Conservation (phyloP, 2,113 vertebrate genomes). For the Brachionichthys hirsutus region DNA sequence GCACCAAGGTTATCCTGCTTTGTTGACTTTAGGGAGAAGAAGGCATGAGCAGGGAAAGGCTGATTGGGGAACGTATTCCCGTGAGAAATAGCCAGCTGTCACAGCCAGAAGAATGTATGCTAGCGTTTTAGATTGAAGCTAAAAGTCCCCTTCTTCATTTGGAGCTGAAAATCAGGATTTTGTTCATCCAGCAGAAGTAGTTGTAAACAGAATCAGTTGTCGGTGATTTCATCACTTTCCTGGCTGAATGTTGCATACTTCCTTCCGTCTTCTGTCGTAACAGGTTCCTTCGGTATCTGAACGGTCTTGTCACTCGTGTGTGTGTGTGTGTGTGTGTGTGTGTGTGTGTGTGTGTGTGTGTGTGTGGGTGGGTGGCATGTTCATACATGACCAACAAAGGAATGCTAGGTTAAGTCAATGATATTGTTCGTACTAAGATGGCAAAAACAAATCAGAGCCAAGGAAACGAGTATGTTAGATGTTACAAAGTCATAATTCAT, state of each 20-base stretch:
- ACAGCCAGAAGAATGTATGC: slow-evolving; percentile 8
- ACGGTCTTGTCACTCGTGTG: neutral
- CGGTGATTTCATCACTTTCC: slow-evolving; percentile 26
- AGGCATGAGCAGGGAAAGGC: slow-evolving; percentile 24
- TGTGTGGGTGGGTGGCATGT: too few species aligned
- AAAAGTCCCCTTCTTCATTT: slow-evolving; percentile 17
- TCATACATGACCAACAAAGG: too few species aligned
- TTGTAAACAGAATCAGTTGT: neutral
- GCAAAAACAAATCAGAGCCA: too few species aligned
- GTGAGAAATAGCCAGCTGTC: slow-evolving; percentile 45
- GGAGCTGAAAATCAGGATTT: slow-evolving; percentile 30
- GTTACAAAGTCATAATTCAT: too few species aligned
- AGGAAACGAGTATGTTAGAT: too few species aligned
- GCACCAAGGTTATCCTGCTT: slow-evolving; percentile 6
- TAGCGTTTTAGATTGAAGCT: slow-evolving; percentile 10
- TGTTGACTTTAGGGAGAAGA: slow-evolving; percentile 46
- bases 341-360: too few species aligned
- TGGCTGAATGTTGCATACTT: slow-evolving; percentile 13
- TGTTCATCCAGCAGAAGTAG: neutral
- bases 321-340: too few species aligned
- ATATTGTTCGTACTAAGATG: too few species aligned
- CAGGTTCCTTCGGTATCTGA: slow-evolving; percentile 1
- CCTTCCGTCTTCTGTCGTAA: slow-evolving; percentile 21
- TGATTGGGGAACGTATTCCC: slow-evolving; percentile 43
- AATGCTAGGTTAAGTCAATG: too few species aligned